Base-by-base conservation (phyloP, 53 echinoderm and acorn worm genomes). In the Temnopleurus reevesii region DNA sequence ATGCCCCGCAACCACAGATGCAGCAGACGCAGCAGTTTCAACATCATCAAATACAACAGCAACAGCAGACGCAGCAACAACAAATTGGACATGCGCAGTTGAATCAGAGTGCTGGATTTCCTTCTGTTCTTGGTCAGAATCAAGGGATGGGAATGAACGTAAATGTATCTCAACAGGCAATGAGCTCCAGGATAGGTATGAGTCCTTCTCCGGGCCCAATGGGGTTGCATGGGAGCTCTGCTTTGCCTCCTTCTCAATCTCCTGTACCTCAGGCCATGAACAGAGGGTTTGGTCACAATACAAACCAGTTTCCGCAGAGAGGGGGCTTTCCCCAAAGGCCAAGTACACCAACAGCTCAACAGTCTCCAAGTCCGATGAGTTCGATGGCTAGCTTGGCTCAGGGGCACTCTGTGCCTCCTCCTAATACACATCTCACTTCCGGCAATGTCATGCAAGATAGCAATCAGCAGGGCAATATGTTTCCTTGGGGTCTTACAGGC, bases 331-430 rank as follows among this genome's bases (percentile, higher is more conserved):
- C 86, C 12, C 86, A 61, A 13, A 86, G 86, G 63, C 46, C 86
- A 26, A 86, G 19, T 45, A 86, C 86, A 17, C 86, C 86, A 46
- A 86, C 86, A 43, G 86, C 29, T 29, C 86, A 60, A 64, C 61
- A 63, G 86, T 86, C 83, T 36, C 83, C 86, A 3, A 86, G 45
- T 31, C 86, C 86, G 26, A 86, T 86, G 86, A 86, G 64, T 45
- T 86, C 86, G 4, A 86, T 86, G 86, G 64, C 64, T 4, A 86
- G 29, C 29, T 51, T 86, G 46, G 64, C 86, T 5, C 86, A 86
- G 24, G 86, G 86, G 45, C 86, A 86, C n/a, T 31, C 46, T 29
- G 64, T 86, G 38, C 84, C 84, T 61, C 45, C 79, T 27, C 86
- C 86, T 1, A 86, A 63, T 64, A 60, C 86, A 13, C 86, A 86